Percentiles rank a stretch among this genome's conserved stretches.
phyloP scores from a whole-genome alignment of 2,113 vertebrate genomes.

The Muntiacus muntjak region DNA sequence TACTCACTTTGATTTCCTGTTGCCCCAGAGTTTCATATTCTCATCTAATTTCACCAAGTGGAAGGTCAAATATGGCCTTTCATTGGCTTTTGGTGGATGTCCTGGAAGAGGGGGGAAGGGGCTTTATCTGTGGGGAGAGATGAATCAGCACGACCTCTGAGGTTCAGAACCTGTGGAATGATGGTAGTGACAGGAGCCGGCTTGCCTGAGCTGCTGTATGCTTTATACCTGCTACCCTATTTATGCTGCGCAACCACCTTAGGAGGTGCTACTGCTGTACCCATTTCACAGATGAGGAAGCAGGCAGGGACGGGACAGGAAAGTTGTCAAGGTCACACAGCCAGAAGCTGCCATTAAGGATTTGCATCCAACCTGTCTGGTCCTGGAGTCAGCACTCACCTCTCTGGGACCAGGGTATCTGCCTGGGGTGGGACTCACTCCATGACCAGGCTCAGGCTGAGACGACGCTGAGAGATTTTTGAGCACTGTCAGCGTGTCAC shows the following conservation, averaged over 20 bases:
- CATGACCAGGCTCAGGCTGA: no score
- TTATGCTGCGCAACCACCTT: neutral
- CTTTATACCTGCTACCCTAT: neutral
- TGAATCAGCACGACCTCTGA: neutral
- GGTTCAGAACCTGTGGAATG: neutral
- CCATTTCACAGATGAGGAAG: neutral
- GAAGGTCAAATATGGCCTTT: neutral
- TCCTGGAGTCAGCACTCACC: neutral
- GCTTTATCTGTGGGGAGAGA: neutral
- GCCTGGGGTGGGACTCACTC: neutral
- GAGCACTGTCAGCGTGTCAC: neutral
- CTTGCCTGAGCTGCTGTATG: neutral
- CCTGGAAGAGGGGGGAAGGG: neutral
- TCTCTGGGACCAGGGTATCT: neutral
- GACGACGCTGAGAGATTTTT: neutral
- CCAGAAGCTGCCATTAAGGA: neutral
- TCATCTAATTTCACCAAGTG: neutral
- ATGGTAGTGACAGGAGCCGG: neutral
- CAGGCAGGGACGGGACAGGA: neutral
- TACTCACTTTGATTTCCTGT: neutral
- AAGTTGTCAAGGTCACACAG: neutral
- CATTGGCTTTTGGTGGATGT: neutral
- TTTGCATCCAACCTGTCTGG: neutral
- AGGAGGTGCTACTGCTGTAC: accelerated
- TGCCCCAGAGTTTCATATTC: neutral